Conservation (phyloP, 2,888 invertebrate genomes). For the Melitaea athalia region DNA sequence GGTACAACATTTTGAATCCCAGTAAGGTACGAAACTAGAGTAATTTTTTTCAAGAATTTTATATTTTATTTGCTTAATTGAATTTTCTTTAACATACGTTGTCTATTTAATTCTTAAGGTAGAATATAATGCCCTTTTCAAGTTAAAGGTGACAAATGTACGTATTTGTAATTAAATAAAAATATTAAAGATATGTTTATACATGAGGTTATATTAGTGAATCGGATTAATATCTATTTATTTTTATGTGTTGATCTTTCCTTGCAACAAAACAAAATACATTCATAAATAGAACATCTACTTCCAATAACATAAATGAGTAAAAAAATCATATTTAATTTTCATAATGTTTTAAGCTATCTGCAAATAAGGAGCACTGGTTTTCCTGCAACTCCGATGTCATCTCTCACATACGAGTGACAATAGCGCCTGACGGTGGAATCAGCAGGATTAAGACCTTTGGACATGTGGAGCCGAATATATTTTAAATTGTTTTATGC, state of each 20-base stretch:
- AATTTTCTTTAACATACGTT: background rate
- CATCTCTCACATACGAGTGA: constrained; percentile 80
- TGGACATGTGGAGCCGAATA: constrained; percentile 47
- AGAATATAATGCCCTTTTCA: too few relatives aligned
- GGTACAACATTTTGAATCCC: constrained; percentile 75
- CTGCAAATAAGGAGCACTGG: constrained; percentile 77
- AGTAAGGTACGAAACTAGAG: constrained; percentile 71
- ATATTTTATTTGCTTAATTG: too few relatives aligned
- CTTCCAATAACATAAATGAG: background rate
- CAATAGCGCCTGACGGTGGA: constrained; percentile 85
- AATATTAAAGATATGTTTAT: too few relatives aligned
- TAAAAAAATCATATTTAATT: background rate
- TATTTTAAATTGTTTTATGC: constrained; percentile 44
- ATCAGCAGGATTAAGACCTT: constrained; percentile 82
- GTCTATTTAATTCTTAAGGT: too few relatives aligned
- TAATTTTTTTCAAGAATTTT: too few relatives aligned
- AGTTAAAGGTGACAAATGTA: too few relatives aligned
- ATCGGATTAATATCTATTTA: too few relatives aligned
- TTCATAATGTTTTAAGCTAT: constrained; percentile 64
- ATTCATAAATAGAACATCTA: background rate
- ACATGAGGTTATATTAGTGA: too few relatives aligned
- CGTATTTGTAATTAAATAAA: too few relatives aligned
- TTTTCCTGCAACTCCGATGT: constrained; percentile 63
- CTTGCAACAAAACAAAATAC: background rate
- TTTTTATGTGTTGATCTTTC: too few relatives aligned